Conservation (phyloP, 2,797 vertebrate species). For the Trachops cirrhosus region DNA sequence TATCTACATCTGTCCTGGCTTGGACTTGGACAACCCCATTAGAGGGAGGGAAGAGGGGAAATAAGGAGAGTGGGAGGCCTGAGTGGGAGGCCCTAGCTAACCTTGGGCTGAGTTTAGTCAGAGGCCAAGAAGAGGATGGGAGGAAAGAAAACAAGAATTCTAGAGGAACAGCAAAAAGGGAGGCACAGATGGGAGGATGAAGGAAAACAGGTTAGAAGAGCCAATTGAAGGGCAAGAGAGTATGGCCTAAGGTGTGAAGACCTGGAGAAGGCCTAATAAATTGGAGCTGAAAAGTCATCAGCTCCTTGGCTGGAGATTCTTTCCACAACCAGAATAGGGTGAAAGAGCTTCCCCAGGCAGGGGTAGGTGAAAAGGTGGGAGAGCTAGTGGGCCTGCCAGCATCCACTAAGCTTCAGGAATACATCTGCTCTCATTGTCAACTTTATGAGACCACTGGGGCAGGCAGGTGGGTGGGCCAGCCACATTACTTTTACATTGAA, state of each 20-base stretch:
- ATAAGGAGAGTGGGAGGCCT: neutral
- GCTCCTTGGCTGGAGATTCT: neutral
- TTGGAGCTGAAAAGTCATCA: neutral
- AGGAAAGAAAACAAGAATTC: conserved; percentile 4
- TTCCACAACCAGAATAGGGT: neutral
- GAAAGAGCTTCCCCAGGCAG: neutral
- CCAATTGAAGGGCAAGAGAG: neutral
- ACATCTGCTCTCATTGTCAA: neutral
- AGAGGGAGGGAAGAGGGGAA: neutral
- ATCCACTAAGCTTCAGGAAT: neutral
- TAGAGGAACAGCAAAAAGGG: neutral
- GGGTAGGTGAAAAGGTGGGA: neutral
- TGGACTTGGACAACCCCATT: neutral
- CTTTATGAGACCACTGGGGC: neutral
- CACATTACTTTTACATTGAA: neutral
- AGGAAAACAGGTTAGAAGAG: conserved; percentile 37
- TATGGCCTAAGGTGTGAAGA: neutral
- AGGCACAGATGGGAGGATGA: neutral
- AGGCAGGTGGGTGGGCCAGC: neutral
- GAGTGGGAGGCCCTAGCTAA: no score
- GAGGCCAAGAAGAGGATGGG: neutral
- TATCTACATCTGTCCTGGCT: neutral
- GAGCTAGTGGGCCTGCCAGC: neutral
- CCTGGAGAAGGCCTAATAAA: neutral
- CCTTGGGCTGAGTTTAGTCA: conserved; percentile 33